Evolutionary conservation across 2,113 vertebrate species (phyloP).

Genomic region (Macquaria ambigua): DNA sequence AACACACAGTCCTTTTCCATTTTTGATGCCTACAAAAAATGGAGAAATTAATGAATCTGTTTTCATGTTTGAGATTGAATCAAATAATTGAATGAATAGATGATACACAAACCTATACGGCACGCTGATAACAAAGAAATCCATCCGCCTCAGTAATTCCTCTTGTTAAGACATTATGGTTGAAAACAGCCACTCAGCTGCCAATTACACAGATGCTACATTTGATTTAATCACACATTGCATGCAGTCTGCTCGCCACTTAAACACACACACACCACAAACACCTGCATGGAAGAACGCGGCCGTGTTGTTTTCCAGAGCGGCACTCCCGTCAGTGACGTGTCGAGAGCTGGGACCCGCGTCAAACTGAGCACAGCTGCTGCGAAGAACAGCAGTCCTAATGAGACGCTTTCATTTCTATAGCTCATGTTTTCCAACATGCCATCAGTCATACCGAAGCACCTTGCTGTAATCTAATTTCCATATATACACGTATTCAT

Average conservation of each 20-base stretch:
- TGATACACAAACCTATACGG: neutral
- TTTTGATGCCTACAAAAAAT: neutral
- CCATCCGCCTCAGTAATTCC: neutral
- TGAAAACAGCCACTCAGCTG: neutral
- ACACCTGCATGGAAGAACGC: slow-evolving; percentile 25
- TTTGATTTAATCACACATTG: slow-evolving; percentile 32
- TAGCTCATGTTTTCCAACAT: slow-evolving; percentile 27
- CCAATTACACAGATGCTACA: slow-evolving; percentile 26
- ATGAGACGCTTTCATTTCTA: slow-evolving; percentile 47
- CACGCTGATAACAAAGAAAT: neutral
- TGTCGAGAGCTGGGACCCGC: slow-evolving; percentile 18
- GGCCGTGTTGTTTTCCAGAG: slow-evolving; percentile 1
- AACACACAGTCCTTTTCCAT: too few relatives aligned
- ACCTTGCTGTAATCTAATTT: slow-evolving; percentile 14
- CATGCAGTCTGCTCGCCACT: neutral
- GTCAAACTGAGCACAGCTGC: slow-evolving; percentile 55
- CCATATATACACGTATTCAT: slow-evolving; percentile 10
- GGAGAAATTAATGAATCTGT: neutral
- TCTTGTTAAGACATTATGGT: neutral
- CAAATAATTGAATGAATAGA: neutral
- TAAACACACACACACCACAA: neutral
- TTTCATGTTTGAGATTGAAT: neutral
- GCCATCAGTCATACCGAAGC: neutral
- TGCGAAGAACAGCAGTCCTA: neutral
- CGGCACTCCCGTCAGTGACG: slow-evolving; percentile 4